These are phyloP conservation scores for Parochlus steinenii DNA, from an alignment of 2,888 invertebrate species.

Conservation along the genomic window DNA sequence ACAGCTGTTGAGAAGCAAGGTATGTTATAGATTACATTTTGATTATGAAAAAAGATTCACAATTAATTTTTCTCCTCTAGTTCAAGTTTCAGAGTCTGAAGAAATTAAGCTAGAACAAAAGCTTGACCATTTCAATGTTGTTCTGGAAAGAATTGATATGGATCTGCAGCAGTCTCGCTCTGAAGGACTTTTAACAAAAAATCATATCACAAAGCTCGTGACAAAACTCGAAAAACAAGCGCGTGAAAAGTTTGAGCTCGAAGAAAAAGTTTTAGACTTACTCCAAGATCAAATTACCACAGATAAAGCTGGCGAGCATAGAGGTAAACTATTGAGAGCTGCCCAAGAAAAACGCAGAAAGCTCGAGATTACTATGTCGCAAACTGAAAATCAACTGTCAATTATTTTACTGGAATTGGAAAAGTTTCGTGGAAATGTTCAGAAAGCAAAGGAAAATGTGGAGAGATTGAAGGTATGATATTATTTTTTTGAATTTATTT, in stretches of 20 bases:
- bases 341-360: conserved; percentile 30
- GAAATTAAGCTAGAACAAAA: conserved; percentile 34
- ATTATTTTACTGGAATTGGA: conserved; percentile 30
- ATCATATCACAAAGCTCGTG: conserved; percentile 24
- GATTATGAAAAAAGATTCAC: background rate
- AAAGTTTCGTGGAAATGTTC: conserved; percentile 22
- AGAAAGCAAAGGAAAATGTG: conserved; percentile 20
- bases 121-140: conserved; percentile 36
- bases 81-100: conserved; percentile 36
- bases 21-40: conserved; percentile 19
- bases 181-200: conserved; percentile 24
- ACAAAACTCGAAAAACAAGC: conserved; percentile 34
- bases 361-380: conserved; percentile 25
- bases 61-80: conserved; percentile 21
- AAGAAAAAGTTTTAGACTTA: conserved; percentile 44
- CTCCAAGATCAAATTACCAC: conserved; percentile 50
- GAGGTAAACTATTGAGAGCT: conserved; percentile 29
- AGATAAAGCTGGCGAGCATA: conserved; percentile 45
- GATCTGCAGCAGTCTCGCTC: conserved; percentile 38
- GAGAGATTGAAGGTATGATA: conserved; percentile 15
- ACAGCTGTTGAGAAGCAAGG: conserved; percentile 29
- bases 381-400: conserved; percentile 39
- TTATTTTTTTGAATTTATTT: background rate
- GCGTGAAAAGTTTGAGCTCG: conserved; percentile 39
- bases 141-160: conserved; percentile 42